Percentiles rank a stretch among this genome's conserved stretches.
Conservation (phyloP, 2,888 invertebrate genomes). For the Pseudococcus longispinus region DNA sequence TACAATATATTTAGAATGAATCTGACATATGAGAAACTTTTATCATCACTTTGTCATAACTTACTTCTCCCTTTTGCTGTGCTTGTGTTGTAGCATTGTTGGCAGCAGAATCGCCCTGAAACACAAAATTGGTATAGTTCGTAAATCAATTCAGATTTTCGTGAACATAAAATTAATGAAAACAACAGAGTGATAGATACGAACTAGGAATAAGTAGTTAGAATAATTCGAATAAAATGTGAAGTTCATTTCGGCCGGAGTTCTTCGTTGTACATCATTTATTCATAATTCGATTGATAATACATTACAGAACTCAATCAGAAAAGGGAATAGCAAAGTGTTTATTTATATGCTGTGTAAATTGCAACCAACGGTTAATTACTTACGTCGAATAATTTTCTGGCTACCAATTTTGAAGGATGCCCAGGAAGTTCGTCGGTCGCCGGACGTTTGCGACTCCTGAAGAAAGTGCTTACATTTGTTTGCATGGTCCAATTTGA, state of each 20-base stretch:
- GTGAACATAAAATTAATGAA: background rate
- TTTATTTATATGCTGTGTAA: background rate
- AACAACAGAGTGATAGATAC: background rate
- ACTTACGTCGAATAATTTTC: background rate
- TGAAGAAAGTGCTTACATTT: constrained; percentile 48
- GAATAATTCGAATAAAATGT: background rate
- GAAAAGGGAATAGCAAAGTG: background rate
- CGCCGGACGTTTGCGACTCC: constrained; percentile 55
- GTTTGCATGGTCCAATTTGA: constrained; percentile 43
- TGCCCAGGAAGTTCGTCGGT: constrained; percentile 32
- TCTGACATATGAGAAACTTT: background rate
- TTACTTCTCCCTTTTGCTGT: background rate
- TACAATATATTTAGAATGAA: background rate
- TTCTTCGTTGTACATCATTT: too few species aligned
- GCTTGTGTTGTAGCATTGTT: too few species aligned
- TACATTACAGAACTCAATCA: background rate
- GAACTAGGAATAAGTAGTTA: background rate
- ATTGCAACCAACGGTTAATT: background rate
- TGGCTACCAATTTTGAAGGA: background rate
- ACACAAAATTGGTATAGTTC: background rate
- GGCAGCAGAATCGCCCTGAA: background rate
- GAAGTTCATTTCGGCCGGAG: background rate
- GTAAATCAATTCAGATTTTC: background rate
- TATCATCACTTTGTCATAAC: background rate
- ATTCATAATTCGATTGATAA: background rate